Percentiles rank a stretch among this genome's conserved stretches.
These are phyloP conservation scores for Prochilodus magdalenae DNA, from an alignment of 2,113 vertebrate species.

Conservation along the genomic window DNA sequence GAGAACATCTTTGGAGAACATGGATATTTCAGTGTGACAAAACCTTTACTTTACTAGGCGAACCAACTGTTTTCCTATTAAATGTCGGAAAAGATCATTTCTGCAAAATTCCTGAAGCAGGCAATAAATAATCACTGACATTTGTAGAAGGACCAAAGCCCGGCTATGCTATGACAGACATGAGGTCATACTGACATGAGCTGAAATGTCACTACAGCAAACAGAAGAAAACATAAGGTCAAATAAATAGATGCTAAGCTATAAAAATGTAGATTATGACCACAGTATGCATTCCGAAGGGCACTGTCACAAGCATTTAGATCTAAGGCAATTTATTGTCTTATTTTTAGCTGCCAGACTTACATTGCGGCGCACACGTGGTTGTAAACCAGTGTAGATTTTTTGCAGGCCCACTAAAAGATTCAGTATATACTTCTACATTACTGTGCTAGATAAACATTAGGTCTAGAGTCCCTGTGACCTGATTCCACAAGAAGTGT, in stretches of 20 bases:
- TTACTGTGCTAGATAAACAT: not conserved
- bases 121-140: conserved; percentile 41
- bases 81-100: not conserved
- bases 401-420: not conserved
- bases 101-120: conserved; percentile 11
- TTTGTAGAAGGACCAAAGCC: conserved; percentile 30
- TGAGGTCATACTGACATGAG: not conserved
- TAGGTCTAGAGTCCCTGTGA: not conserved
- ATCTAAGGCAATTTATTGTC: not conserved
- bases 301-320: conserved; percentile 23
- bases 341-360: not conserved
- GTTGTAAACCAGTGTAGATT: not conserved
- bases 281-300: too few relatives aligned
- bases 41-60: not conserved
- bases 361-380: too few relatives aligned
- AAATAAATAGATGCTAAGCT: conserved; percentile 3
- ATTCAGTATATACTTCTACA: not conserved
- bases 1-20: too few relatives aligned
- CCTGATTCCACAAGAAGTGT: not conserved
- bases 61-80: not conserved
- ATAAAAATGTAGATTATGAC: conserved; percentile 21
- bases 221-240: conserved; percentile 10
- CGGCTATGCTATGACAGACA: not conserved
- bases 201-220: conserved; percentile 22
- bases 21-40: too few relatives aligned